Evolutionary conservation across 2,888 invertebrate species (phyloP).

Genomic region (Epiblema foenella): DNA sequence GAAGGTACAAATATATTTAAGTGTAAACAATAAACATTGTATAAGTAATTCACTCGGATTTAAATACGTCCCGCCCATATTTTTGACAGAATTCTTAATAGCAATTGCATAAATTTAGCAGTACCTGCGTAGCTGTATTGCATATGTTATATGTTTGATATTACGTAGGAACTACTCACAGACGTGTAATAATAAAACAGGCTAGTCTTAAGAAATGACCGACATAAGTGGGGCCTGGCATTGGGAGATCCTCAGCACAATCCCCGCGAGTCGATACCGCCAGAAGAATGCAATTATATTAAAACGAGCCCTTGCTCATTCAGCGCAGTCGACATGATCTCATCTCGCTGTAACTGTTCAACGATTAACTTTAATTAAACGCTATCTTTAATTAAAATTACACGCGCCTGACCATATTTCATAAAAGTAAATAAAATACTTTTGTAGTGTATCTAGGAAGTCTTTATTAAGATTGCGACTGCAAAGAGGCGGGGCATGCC

Average conservation of each 20-base stretch:
- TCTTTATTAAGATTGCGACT: conserved; percentile 83
- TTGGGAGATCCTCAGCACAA: conserved; percentile 25
- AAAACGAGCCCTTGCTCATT: conserved; percentile 48
- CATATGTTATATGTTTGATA: neutral
- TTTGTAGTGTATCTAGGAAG: conserved; percentile 78
- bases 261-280: conserved; percentile 37
- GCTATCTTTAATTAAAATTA: conserved; percentile 77
- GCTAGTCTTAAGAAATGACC: conserved; percentile 4
- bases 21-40: neutral
- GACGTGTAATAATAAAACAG: neutral
- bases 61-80: conserved; percentile 18
- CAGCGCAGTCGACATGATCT: conserved; percentile 55
- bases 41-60: conserved; percentile 5
- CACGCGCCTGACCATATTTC: conserved; percentile 66
- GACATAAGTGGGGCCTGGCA: conserved; percentile 26
- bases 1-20: neutral
- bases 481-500: conserved; percentile 76
- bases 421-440: conserved; percentile 72
- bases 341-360: conserved; percentile 64
- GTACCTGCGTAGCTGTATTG: neutral
- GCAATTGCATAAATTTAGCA: neutral
- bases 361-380: conserved; percentile 79
- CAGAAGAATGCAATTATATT: conserved; percentile 51
- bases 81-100: conserved; percentile 6
- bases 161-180: neutral